Percentiles rank a stretch among this genome's conserved stretches.
Evolutionary conservation across 2,888 invertebrate species (phyloP).

Genomic region (Apamea epomidion): DNA sequence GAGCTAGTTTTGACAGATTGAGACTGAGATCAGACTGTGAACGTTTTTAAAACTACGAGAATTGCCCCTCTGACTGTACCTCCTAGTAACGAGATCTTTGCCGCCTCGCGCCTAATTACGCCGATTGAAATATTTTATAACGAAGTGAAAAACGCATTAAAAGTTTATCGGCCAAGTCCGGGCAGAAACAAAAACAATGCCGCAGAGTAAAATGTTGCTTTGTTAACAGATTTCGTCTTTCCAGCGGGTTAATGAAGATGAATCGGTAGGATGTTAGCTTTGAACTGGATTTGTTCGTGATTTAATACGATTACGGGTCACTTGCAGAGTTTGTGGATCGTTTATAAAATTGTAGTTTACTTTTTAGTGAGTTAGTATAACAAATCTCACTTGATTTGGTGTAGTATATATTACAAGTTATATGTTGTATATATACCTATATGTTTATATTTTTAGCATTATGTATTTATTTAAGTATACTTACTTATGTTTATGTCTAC

Average conservation of each 20-base stretch:
- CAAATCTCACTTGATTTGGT: not conserved
- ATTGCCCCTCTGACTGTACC: slow-evolving; percentile 12
- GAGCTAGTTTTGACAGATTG: no score
- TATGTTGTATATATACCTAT: no score
- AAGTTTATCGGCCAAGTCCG: slow-evolving; percentile 78
- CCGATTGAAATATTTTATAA: slow-evolving; percentile 83
- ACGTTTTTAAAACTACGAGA: no score
- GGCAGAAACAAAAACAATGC: slow-evolving; percentile 74
- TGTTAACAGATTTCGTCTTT: slow-evolving; percentile 50
- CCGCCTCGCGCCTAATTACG: slow-evolving; percentile 79
- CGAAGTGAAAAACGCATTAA: slow-evolving; percentile 86
- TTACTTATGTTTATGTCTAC: no score
- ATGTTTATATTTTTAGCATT: no score
- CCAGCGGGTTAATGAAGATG: slow-evolving; percentile 60
- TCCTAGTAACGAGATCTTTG: slow-evolving; percentile 73
- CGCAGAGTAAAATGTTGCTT: slow-evolving; percentile 66
- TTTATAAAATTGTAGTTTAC: slow-evolving; percentile 42
- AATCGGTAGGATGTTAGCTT: slow-evolving; percentile 53
- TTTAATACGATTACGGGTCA: slow-evolving; percentile 62
- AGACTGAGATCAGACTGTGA: no score
- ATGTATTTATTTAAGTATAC: no score
- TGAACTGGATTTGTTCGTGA: slow-evolving; percentile 56
- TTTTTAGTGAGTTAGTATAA: slow-evolving; percentile 4
- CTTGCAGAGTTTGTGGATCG: slow-evolving; percentile 46
- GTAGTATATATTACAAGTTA: not conserved